Conservation (phyloP, 2,113 vertebrate species). For the Alaudala cheleensis region DNA sequence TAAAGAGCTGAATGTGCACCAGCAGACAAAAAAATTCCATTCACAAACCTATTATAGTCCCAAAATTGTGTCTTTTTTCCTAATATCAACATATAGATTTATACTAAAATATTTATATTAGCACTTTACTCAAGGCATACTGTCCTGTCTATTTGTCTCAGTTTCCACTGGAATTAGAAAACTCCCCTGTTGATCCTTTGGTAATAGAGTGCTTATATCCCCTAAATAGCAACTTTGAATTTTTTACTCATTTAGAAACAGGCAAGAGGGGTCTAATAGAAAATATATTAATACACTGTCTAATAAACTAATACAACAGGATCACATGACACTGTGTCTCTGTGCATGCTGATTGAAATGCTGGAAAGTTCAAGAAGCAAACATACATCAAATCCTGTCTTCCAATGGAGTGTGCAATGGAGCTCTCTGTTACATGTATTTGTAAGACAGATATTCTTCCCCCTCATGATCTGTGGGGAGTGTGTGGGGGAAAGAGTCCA, state of each 20-base stretch:
- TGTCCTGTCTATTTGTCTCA: background rate
- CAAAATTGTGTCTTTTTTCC: background rate
- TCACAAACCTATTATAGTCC: background rate
- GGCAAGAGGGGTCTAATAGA: background rate
- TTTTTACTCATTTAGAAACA: background rate
- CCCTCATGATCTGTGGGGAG: background rate
- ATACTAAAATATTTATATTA: background rate
- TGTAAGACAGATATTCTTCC: background rate
- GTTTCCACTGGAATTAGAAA: background rate
- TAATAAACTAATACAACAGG: background rate
- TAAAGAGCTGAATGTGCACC: background rate
- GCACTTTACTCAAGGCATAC: background rate
- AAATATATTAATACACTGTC: background rate
- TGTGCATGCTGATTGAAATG: background rate
- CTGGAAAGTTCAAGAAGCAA: background rate
- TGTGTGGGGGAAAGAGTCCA: background rate
- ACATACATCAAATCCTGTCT: background rate
- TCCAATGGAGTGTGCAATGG: background rate
- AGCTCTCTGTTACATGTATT: background rate
- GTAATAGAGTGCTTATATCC: background rate
- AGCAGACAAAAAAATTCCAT: background rate
- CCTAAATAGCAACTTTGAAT: background rate
- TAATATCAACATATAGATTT: background rate
- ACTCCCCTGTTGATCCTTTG: background rate
- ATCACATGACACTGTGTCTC: background rate